Evolutionary conservation across 1,140 invertebrate species (phyloP).

Genomic region (Pteromalus puparum): DNA sequence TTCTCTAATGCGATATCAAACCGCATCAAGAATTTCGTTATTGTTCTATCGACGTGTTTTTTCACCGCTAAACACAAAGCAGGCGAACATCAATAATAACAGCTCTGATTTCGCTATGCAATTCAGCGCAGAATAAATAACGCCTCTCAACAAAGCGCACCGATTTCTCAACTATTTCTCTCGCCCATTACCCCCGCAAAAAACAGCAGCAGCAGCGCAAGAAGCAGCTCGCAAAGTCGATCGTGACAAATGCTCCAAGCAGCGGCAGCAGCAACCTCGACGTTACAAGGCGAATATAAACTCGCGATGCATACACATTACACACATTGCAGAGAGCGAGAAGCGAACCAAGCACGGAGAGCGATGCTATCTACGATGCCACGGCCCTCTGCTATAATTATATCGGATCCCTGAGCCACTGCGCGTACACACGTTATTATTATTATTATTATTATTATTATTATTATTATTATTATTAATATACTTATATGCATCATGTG

Average conservation of each 20-base stretch:
- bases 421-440: conserved; percentile 55
- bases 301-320: neutral
- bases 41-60: neutral
- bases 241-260: conserved; percentile 30
- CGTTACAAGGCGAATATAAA: conserved; percentile 1
- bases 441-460: conserved; percentile 69
- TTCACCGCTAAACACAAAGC: neutral
- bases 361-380: conserved; percentile 26
- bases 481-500: conserved; percentile 60
- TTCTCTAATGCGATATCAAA: neutral
- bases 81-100: neutral
- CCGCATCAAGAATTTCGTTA: too few species aligned
- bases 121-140: neutral
- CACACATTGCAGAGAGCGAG: neutral
- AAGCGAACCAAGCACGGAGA: neutral
- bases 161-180: neutral
- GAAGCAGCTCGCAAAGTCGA: conserved; percentile 13
- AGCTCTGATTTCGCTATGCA: neutral
- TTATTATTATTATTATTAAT: conserved; percentile 73
- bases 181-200: neutral
- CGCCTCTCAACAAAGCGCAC: neutral
- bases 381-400: conserved; percentile 64
- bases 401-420: conserved; percentile 66
- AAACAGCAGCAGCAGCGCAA: neutral
- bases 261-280: neutral